These are phyloP conservation scores for Eupithecia vulgata DNA, from an alignment of 2,888 invertebrate genomes.

Conservation along the genomic window DNA sequence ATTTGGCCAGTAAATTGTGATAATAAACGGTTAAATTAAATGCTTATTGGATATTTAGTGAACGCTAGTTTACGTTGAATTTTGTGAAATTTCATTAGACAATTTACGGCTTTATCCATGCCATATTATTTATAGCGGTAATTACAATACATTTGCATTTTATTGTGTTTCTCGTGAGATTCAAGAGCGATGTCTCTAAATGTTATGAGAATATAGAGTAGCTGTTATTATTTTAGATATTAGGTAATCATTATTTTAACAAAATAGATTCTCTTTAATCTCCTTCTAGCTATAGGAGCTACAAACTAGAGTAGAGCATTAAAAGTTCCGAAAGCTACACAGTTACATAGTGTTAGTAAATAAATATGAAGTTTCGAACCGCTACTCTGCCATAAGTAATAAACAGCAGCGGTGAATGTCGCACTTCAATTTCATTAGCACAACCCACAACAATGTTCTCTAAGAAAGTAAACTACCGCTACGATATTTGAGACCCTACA, in stretches of 20 bases:
- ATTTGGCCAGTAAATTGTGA: slow-evolving; percentile 39
- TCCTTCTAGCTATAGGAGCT: background rate
- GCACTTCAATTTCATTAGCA: slow-evolving; percentile 41
- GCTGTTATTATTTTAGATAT: background rate
- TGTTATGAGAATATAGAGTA: background rate
- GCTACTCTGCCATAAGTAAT: slow-evolving; percentile 6
- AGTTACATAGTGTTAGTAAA: background rate
- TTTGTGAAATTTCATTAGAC: slow-evolving; percentile 61
- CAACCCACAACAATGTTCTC: slow-evolving; percentile 35
- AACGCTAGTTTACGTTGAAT: slow-evolving; percentile 42
- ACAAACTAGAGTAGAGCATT: background rate
- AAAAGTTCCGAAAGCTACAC: background rate
- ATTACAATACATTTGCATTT: slow-evolving; percentile 69
- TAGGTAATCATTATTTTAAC: background rate
- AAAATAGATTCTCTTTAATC: background rate
- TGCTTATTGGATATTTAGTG: slow-evolving; percentile 56
- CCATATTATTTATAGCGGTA: slow-evolving; percentile 64
- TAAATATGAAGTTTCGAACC: background rate
- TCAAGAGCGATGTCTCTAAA: slow-evolving; percentile 3
- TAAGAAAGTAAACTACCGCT: slow-evolving; percentile 43
- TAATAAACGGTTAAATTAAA: slow-evolving; percentile 52
- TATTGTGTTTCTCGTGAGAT: slow-evolving; percentile 56
- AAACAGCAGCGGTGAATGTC: slow-evolving; percentile 12
- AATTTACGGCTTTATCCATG: slow-evolving; percentile 64
- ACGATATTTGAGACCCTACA: slow-evolving; percentile 44